Evolutionary conservation across 1,140 invertebrate genomes (phyloP).

Genomic region (Subanguina moxae): DNA sequence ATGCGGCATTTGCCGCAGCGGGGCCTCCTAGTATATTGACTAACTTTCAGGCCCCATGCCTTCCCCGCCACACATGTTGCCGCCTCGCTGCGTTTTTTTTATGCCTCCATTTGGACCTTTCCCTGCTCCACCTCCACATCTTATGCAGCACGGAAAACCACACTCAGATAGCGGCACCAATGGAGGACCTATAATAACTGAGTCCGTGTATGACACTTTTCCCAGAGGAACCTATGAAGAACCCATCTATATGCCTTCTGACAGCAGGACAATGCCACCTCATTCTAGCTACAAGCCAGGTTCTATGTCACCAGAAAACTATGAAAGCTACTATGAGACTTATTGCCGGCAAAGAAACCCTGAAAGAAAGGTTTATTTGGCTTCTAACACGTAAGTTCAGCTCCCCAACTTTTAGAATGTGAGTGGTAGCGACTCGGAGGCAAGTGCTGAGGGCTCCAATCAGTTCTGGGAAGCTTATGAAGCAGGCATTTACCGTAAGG

Average conservation of each 20-base stretch:
- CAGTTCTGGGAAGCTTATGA: conserved; percentile 57
- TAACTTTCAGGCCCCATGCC: conserved; percentile 16
- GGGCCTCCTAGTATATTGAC: not conserved
- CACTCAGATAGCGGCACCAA: conserved; percentile 5
- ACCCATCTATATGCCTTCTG: conserved; percentile 53
- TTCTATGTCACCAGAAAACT: conserved; percentile 50
- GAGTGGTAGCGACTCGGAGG: conserved; percentile 44
- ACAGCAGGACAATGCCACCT: conserved; percentile 30
- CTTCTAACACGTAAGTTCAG: too few species aligned
- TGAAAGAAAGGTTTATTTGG: conserved; percentile 1
- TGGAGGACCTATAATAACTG: conserved; percentile 53
- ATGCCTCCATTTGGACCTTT: conserved; percentile 45
- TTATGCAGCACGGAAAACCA: conserved; percentile 12
- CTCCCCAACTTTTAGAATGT: conserved; percentile 14
- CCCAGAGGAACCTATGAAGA: conserved; percentile 52
- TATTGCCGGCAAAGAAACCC: conserved; percentile 33
- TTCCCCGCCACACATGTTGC: conserved; percentile 25
- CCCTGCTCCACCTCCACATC: conserved; percentile 2
- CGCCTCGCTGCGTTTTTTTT: conserved; percentile 36
- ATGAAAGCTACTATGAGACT: conserved; percentile 56
- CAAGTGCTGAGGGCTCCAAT: conserved; percentile 26
- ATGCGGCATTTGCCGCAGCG: not conserved
- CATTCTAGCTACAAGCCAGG: conserved; percentile 52
- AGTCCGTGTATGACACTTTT: conserved; percentile 57
- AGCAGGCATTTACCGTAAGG: conserved; percentile 52